Percentiles rank a stretch among this genome's conserved stretches.
Evolutionary conservation across 2,797 vertebrate species (phyloP).

Genomic region (Chaetophractus vellerosus): DNA sequence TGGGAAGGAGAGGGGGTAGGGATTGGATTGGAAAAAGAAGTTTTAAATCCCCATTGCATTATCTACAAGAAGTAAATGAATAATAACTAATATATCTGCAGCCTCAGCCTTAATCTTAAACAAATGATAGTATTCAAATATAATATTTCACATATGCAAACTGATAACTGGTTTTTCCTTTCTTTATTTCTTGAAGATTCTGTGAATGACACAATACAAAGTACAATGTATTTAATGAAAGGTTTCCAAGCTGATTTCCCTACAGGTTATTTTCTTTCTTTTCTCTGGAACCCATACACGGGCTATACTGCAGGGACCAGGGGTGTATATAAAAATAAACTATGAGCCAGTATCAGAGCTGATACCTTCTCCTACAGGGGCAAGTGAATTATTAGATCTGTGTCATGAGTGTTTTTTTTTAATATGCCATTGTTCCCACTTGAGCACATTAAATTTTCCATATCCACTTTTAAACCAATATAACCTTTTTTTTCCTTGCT

Average conservation of each 20-base stretch:
- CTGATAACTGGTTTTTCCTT: constrained; percentile 88
- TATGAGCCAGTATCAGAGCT: constrained; percentile 89
- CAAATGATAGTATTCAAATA: constrained; percentile 92
- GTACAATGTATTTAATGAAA: constrained; percentile 92
- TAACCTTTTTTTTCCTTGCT: constrained; percentile 89
- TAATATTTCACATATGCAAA: constrained; percentile 88
- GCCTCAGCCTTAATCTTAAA: constrained; percentile 91
- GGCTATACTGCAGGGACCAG: constrained; percentile 90
- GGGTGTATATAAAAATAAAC: constrained; percentile 92
- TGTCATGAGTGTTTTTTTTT: constrained; percentile 92
- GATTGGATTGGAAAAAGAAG: constrained; percentile 75
- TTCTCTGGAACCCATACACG: constrained; percentile 91
- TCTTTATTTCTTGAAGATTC: constrained; percentile 90
- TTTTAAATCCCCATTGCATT: constrained; percentile 86
- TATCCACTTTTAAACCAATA: constrained; percentile 91
- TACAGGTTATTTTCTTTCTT: constrained; percentile 92
- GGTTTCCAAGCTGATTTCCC: constrained; percentile 92
- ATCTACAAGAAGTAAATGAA: constrained; percentile 89
- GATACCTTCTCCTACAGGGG: constrained; percentile 91
- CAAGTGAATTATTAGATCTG: constrained; percentile 93
- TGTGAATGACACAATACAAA: constrained; percentile 90
- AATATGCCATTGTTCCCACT: constrained; percentile 92
- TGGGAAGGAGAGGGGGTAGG: constrained; percentile 69
- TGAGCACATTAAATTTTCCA: constrained; percentile 91
- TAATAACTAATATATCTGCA: constrained; percentile 89